Base-by-base conservation (phyloP, 2,888 invertebrate genomes). In the Uropetala carovei region DNA sequence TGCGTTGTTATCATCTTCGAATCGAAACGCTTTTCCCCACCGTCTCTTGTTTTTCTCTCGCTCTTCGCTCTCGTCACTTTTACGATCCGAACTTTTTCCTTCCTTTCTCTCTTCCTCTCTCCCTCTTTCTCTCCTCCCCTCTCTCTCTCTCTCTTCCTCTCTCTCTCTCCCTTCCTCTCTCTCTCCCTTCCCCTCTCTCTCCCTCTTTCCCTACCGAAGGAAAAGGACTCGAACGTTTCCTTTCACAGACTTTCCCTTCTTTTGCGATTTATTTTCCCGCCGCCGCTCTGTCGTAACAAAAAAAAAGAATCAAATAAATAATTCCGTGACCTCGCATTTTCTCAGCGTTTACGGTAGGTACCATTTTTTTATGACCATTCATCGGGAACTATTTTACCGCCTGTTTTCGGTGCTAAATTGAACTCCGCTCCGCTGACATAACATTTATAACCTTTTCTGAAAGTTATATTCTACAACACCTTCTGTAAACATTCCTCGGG, bases 261-360 rank as follows among this genome's bases (percentile, higher is more conserved):
- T 64, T 64, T 14, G 64, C 64, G n/a, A 64, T 64, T 64, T 43
- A 43, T 43, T 43, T 43, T 43, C 43, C 43, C 43, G 43, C 64
- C 64, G 16, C n/a, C 0, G 64, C 64, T 68, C 68, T 68, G 68
- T 68, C 68, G 18, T 68, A 68, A 68, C 22, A 68, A 68, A 68
- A 68, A 68, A 68, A 43, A 22, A n/a, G 68, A 68, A 22, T n/a
- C n/a, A n/a, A 68, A 68, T 68, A 68, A 68, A 68, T 68, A 68
- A 68, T 22, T n/a, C 68, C 68, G 68, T 68, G 68, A 68, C 68
- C 68, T n/a, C 68, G 68, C 68, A 68, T 18, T 68, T 68, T 68
- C 68, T 16, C 7, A 8, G 13, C 16, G 14, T 14, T n/a, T 64
- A 11, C n/a, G n/a, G n/a, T 11, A 9, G 68, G 68, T 18, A 68